These are phyloP conservation scores for Daptonema setosum DNA, from an alignment of 2,888 invertebrate genomes.

Conservation along the genomic window DNA sequence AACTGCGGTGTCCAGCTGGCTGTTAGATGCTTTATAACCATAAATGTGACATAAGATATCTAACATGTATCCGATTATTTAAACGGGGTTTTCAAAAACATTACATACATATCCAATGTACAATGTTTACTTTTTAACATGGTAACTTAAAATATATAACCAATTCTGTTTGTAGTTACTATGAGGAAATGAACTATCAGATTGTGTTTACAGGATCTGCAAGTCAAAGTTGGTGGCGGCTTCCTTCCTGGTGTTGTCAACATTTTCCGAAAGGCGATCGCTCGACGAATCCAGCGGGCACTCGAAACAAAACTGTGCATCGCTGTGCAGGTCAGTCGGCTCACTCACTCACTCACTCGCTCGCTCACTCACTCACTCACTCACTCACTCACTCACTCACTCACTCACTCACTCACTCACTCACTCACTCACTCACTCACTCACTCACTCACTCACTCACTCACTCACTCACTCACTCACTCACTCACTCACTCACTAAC, in stretches of 20 bases:
- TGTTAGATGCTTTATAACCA: no score
- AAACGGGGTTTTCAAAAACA: no score
- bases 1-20: background rate
- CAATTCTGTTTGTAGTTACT: no score
- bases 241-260: background rate
- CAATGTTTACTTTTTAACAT: no score
- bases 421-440: background rate
- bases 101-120: no score
- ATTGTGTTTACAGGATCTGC: no score
- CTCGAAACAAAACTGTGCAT: background rate
- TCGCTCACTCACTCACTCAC: background rate
- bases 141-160: no score
- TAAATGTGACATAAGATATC: no score
- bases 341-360: background rate
- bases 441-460: background rate
- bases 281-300: background rate
- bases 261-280: background rate
- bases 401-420: background rate
- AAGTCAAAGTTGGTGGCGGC: background rate
- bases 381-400: background rate
- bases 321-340: background rate
- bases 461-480: background rate
- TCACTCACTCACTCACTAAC: background rate
- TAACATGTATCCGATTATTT: no score
- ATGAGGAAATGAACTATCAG: no score